Base-by-base conservation (phyloP, 2,888 invertebrate species). In the Eupelmus urozonus region DNA sequence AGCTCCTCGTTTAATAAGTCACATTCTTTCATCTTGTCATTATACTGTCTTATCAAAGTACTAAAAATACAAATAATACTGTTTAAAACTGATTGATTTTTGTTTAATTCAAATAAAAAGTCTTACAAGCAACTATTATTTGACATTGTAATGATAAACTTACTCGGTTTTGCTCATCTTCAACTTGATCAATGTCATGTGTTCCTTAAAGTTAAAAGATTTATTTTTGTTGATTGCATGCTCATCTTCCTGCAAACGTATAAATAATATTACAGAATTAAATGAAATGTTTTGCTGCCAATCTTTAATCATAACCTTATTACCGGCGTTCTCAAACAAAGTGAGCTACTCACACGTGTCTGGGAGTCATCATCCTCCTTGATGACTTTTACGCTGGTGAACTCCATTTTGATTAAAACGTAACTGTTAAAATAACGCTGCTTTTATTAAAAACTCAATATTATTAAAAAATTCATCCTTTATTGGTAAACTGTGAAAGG, bases 11-110 rank as follows among this genome's bases (percentile, higher is more conserved):
- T 85, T 16, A 87, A 74, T 7, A 77, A 66, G n/a, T 86, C 82
- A 25, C 83, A 84, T 80, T 88, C 87, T 63, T 82, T 86, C 3
- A 84, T 18, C 59, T 85, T 86, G 57, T 86, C 85, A 63, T 83
- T 84, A 53, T 85, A 86, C 25, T 84, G 83, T 34, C 82, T 81
- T 74, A 87, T 85, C 25, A 88, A 72, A 34, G 84, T 81, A n/a
- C 87, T 87, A 55, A 63, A 82, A 84, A 18, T 13, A 65, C 40
- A 65, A 23, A 34, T 34, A 9, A 40, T 23, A 3, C 16, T 18
- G n/a, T n/a, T n/a, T n/a, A n/a, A n/a, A n/a, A n/a, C n/a, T n/a
- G n/a, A n/a, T n/a, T n/a, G 1, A 4, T 55, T 13, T 42, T 49
- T 65, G 11, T 70, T 27, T 59, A 13, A 42, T n/a, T 27, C 16